These are phyloP conservation scores for Hyperoplus immaculatus DNA, from an alignment of 2,797 vertebrate genomes.

Conservation along the genomic window DNA sequence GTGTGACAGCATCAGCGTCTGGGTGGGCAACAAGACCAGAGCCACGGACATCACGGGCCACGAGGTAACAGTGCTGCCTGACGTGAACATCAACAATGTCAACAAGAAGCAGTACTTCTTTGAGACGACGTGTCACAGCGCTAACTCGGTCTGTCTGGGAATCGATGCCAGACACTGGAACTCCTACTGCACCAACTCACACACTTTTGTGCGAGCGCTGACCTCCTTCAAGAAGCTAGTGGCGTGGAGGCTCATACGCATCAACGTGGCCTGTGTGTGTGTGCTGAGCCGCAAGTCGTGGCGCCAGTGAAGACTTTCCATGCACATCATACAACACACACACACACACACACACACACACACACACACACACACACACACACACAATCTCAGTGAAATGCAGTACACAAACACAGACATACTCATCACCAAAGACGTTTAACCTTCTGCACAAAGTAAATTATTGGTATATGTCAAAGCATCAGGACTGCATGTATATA, in stretches of 20 bases:
- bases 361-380: conserved; percentile 1
- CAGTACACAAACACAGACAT: conserved; percentile 44
- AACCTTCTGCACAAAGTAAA: conserved; percentile 90
- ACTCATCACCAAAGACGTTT: conserved; percentile 61
- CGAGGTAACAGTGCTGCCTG: conserved; percentile 93
- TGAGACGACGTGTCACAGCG: conserved; percentile 93
- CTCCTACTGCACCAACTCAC: conserved; percentile 97
- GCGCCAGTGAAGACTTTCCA: conserved; percentile 80
- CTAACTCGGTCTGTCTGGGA: conserved; percentile 90
- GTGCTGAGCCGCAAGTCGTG: conserved; percentile 96
- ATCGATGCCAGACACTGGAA: conserved; percentile 98
- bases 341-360: conserved; percentile 5
- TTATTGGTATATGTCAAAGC: conserved; percentile 91
- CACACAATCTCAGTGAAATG: conserved; percentile 13
- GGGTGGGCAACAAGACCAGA: conserved; percentile 97
- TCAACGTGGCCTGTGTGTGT: conserved; percentile 97
- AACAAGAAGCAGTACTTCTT: conserved; percentile 99
- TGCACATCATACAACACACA: background rate
- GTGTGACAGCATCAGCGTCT: conserved; percentile 95
- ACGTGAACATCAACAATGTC: conserved; percentile 96
- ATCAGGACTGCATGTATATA: conserved; percentile 90
- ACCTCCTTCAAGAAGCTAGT: conserved; percentile 94
- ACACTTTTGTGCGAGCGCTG: conserved; percentile 97
- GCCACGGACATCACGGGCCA: conserved; percentile 97
- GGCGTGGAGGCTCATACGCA: conserved; percentile 96